These are phyloP conservation scores for Harpagoxenus sublaevis DNA, from an alignment of 2,888 invertebrate genomes.

Conservation along the genomic window DNA sequence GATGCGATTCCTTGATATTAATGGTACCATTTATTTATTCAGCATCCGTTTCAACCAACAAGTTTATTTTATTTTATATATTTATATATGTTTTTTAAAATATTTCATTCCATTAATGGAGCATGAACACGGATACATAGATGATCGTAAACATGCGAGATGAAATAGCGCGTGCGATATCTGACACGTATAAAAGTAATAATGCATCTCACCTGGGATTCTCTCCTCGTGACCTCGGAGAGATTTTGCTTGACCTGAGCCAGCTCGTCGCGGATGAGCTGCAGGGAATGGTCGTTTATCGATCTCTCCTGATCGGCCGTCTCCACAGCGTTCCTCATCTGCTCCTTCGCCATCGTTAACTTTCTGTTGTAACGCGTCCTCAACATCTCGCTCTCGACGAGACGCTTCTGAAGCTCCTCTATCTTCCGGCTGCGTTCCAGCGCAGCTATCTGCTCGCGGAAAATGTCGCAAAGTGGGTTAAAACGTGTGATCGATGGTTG, in stretches of 20 bases:
- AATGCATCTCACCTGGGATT: slow-evolving; percentile 88
- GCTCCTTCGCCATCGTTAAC: slow-evolving; percentile 91
- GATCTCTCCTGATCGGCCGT: slow-evolving; percentile 90
- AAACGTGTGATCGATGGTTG: slow-evolving; percentile 4
- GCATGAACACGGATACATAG: background rate
- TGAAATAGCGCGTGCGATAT: background rate
- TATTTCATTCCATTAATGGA: background rate
- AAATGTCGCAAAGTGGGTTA: slow-evolving; percentile 65
- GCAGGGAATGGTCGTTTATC: slow-evolving; percentile 91
- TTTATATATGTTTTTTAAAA: background rate
- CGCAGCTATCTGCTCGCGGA: slow-evolving; percentile 90
- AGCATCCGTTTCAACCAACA: background rate
- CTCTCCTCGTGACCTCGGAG: slow-evolving; percentile 90
- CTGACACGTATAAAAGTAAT: slow-evolving; percentile 1
- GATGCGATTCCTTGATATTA: background rate
- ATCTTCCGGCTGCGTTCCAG: slow-evolving; percentile 94
- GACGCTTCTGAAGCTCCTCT: slow-evolving; percentile 93
- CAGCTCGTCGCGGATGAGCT: slow-evolving; percentile 92
- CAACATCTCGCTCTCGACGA: slow-evolving; percentile 93
- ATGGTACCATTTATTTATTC: slow-evolving; percentile 20
- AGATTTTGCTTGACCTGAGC: slow-evolving; percentile 91
- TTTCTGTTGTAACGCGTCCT: slow-evolving; percentile 92
- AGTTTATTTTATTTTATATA: background rate
- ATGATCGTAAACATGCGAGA: background rate
- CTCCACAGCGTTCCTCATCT: slow-evolving; percentile 90